Evolutionary conservation across 1,140 invertebrate species (phyloP).

Genomic region (Neocloeon triangulifer): DNA sequence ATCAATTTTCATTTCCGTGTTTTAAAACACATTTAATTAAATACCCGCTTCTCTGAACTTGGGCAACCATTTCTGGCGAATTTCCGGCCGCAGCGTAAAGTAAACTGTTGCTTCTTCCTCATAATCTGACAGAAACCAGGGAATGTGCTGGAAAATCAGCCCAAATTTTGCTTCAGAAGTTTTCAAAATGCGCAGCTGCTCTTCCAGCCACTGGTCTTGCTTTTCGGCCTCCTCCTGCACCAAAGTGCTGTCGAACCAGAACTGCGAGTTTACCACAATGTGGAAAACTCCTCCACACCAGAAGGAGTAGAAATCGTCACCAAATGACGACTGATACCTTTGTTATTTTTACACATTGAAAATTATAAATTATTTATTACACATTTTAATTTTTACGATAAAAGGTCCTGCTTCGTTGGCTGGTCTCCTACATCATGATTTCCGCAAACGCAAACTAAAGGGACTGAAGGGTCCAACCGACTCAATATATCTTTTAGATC

Average conservation of each 20-base stretch:
- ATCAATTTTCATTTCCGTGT: conserved; percentile 1
- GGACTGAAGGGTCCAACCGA: conserved; percentile 20
- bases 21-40: neutral
- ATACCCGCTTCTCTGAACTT: conserved; percentile 20
- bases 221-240: conserved; percentile 15
- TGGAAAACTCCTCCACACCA: conserved; percentile 26
- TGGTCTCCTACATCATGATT: conserved; percentile 30
- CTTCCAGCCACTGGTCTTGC: conserved; percentile 22
- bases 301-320: conserved; percentile 31
- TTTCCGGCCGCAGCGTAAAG: conserved; percentile 19
- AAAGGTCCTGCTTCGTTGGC: conserved; percentile 24
- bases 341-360: no score
- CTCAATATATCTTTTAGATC: conserved; percentile 21
- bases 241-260: conserved; percentile 15
- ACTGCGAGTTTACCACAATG: conserved; percentile 29
- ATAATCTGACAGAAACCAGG: conserved; percentile 20
- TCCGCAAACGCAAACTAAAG: conserved; percentile 28
- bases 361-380: neutral
- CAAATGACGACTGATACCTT: conserved; percentile 21
- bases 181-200: conserved; percentile 12
- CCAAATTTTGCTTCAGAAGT: conserved; percentile 5
- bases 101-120: conserved; percentile 20
- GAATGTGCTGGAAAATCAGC: conserved; percentile 31
- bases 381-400: conserved; percentile 9
- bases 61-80: conserved; percentile 18